Base-by-base conservation (phyloP, 2,888 invertebrate species). In the Barypeithes pellucidus region DNA sequence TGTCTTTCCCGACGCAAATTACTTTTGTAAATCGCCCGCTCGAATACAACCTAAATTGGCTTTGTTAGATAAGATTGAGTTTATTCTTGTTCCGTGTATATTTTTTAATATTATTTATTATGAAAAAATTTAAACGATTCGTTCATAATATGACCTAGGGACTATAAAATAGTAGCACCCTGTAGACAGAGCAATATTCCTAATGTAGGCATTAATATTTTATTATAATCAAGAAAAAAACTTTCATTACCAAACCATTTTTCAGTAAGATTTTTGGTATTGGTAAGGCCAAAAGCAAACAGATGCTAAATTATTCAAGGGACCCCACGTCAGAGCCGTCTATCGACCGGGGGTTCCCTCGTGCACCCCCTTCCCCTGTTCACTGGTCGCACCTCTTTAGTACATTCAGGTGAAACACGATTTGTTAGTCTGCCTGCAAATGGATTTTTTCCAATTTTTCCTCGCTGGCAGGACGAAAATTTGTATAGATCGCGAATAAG, bases 301-400 rank as follows among this genome's bases (percentile, higher is more conserved):
- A 70, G 50, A 63, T 70, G 63, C 57, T 70, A 70, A 70, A 70
- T 63, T 70, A 70, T 70, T 70, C 70, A 70, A 57, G 57, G 47
- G 18, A 36, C 43, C n/a, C 50, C 50, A 67, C 67, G 67, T 67
- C 67, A 59, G 67, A 36, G 22, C 29, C 59, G 59, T 29, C 39
- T 67, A 67, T 67, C 67, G 67, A 67, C 59, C 67, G 43, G 45
- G 18, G 33, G 33, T 57, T 57, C 33, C 54, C 54, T 33, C 16
- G 14, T 57, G 11, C 54, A 33, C 33, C 33, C 54, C 54, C 33
- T 33, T 14, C 54, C 33, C 54, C 18, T 33, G 14, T 57, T 33
- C 2, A 18, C 50, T 9, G 33, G 54, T 57, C 54, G 54, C 54
- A 33, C 54, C 54, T n/a, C n/a, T 57, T 36, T 33, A 57, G 33